These are phyloP conservation scores for Mico argentatus DNA, from an alignment of 2,797 vertebrate genomes.

Conservation along the genomic window DNA sequence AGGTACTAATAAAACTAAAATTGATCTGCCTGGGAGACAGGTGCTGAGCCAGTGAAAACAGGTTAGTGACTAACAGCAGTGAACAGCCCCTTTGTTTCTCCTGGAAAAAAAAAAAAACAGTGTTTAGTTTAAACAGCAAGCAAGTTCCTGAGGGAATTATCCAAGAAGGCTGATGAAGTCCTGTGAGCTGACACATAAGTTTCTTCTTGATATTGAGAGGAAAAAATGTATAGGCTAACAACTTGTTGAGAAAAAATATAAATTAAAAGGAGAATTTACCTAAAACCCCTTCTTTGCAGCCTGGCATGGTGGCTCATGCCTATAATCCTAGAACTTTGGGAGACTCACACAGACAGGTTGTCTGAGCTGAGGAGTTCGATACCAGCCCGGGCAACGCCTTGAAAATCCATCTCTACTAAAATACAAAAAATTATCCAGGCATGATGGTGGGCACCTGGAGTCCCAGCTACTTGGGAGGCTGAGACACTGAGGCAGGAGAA, in stretches of 20 bases:
- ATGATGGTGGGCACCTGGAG: too few relatives aligned
- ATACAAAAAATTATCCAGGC: too few relatives aligned
- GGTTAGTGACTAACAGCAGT: neutral
- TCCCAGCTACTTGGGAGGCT: too few relatives aligned
- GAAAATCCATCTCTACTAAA: too few relatives aligned
- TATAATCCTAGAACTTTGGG: too few relatives aligned
- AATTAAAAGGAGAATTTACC: neutral
- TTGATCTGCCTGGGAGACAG: neutral
- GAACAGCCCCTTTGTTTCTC: neutral
- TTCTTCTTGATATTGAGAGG: neutral
- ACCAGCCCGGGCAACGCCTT: too few relatives aligned
- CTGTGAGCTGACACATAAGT: neutral
- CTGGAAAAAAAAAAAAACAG: neutral
- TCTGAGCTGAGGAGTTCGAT: too few relatives aligned
- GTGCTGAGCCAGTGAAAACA: constrained; percentile 20
- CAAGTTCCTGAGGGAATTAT: neutral
- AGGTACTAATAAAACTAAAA: constrained; percentile 20
- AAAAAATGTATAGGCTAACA: neutral
- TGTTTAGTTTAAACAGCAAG: neutral
- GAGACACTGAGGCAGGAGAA: too few relatives aligned
- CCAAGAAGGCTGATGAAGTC: neutral
- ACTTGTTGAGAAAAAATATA: neutral
- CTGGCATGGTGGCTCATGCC: too few relatives aligned
- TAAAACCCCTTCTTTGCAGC: neutral
- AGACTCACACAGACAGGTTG: too few relatives aligned